phyloP scores from a whole-genome alignment of 2,113 vertebrate species.

The Struthidea cinerea region DNA sequence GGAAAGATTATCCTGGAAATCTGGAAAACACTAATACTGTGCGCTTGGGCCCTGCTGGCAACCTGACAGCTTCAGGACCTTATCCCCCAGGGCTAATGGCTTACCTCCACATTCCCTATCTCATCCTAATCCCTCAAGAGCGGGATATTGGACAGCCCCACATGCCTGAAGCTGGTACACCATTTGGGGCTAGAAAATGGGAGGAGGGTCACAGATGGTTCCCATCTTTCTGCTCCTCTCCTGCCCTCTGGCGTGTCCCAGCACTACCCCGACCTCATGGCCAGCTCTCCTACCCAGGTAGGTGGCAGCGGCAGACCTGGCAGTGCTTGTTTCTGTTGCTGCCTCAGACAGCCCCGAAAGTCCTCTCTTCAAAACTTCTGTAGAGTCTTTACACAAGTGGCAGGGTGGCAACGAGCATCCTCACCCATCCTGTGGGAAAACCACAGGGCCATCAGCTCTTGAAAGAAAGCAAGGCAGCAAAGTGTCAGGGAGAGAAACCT shows the following conservation, averaged over 20 bases:
- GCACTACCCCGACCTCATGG: not conserved
- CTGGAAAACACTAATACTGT: not conserved
- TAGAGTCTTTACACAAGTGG: not conserved
- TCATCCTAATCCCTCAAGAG: not conserved
- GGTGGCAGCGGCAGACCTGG: rapidly evolving
- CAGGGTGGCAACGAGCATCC: not conserved
- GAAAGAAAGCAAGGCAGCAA: not conserved
- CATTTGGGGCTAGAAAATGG: not conserved
- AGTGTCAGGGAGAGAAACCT: not conserved
- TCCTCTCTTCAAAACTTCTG: not conserved
- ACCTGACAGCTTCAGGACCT: not conserved
- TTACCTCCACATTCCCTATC: not conserved
- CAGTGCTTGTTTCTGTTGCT: not conserved
- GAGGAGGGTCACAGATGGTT: not conserved
- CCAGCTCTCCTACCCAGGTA: not conserved
- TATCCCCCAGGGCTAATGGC: not conserved
- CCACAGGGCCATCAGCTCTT: not conserved
- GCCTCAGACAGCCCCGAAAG: not conserved
- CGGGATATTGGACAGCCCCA: rapidly evolving
- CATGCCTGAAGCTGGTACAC: not conserved
- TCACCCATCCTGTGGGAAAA: not conserved
- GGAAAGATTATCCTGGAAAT: not conserved
- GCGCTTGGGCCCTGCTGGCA: rapidly evolving
- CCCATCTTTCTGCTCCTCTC: not conserved
- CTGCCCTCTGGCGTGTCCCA: not conserved